Base-by-base conservation (phyloP, 2,113 vertebrate genomes). In the Sminthopsis crassicaudata region DNA sequence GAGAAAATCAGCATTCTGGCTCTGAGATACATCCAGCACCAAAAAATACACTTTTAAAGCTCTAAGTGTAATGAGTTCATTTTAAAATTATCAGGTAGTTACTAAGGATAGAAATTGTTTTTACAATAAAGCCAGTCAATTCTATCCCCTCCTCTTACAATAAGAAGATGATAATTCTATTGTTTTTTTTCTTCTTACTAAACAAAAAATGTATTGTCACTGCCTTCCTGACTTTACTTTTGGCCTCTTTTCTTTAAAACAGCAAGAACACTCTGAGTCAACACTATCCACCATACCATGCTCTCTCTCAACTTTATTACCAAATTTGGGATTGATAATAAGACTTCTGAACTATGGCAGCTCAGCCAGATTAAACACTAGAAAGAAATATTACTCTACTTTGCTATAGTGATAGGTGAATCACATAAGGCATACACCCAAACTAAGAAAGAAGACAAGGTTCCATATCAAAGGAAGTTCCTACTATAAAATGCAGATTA, bases 131-230 rank as follows among this genome's bases (percentile, higher is more conserved):
- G 53, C 88, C 91, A 94, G 57, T n/a, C 46, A 94, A 92, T 95
- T 91, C 96, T 42, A 30, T 14, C 50, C 5, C 14, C 24, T 53
- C 52, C 60, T 53, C 42, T 96, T 60, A 92, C 16, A 96, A 96
- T 51, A 96, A 0, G 91, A 93, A 92, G n/a, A 98, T 94, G 92
- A 90, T 60, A 96, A 25, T 90, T 95, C 91, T 95, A 95, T 92
- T 97, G 97, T 97, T 96, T 92, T 90, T 95, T 97, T 93, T 89
- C 94, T 97, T 91, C 90, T 94, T 96, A 92, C 51, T 91, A 50
- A 92, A 76, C 51, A 96, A 95, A 67, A 26, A 95, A 76, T 89
- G 36, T 11, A 94, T n/a, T 95, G 90, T 94, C 91, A 95, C n/a
- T 92, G 46, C 24, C 46, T 96, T 93, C 95, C 2, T 94, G 92